A percentile compares a stretch with the other conserved stretches of the same genome.
Conservation (phyloP, 2,113 vertebrate genomes). For the Pygoscelis adeliae region DNA sequence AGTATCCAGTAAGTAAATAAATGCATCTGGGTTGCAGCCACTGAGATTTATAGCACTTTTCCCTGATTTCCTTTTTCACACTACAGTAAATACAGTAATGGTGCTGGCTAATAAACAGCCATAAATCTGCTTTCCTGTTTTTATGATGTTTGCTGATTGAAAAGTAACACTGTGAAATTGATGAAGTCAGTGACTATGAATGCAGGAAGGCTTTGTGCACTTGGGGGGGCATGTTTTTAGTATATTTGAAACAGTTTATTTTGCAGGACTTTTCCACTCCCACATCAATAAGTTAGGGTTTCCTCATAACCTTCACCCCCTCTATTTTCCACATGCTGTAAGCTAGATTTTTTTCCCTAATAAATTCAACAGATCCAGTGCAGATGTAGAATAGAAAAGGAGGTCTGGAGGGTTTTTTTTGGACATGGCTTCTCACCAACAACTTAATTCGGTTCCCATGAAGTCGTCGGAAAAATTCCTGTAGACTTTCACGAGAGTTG, state of each 20-base stretch:
- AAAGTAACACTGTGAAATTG: conserved; percentile 62
- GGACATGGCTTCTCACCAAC: neutral
- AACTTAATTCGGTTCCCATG: neutral
- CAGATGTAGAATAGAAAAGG: neutral
- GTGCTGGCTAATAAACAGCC: conserved; percentile 64
- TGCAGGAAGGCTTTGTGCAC: neutral
- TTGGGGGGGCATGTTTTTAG: neutral
- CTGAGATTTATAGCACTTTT: conserved; percentile 58
- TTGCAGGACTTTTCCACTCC: conserved; percentile 9
- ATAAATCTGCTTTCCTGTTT: conserved; percentile 61
- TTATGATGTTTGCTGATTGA: conserved; percentile 65
- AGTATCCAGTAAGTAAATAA: conserved; percentile 69
- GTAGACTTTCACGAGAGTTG: neutral
- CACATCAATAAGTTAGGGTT: conserved; percentile 16
- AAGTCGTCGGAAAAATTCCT: neutral
- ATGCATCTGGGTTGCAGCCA: conserved; percentile 66
- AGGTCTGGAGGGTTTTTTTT: neutral
- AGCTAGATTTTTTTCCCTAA: conserved; percentile 4
- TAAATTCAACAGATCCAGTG: conserved; percentile 27
- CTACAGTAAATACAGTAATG: conserved; percentile 69
- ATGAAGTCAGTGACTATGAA: conserved; percentile 52
- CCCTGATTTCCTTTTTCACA: conserved; percentile 61
- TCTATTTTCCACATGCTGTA: conserved; percentile 9
- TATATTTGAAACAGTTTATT: neutral
- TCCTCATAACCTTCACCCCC: conserved; percentile 24